Conservation (phyloP, 2,797 vertebrate genomes). For the Emydoidea blandingii region DNA sequence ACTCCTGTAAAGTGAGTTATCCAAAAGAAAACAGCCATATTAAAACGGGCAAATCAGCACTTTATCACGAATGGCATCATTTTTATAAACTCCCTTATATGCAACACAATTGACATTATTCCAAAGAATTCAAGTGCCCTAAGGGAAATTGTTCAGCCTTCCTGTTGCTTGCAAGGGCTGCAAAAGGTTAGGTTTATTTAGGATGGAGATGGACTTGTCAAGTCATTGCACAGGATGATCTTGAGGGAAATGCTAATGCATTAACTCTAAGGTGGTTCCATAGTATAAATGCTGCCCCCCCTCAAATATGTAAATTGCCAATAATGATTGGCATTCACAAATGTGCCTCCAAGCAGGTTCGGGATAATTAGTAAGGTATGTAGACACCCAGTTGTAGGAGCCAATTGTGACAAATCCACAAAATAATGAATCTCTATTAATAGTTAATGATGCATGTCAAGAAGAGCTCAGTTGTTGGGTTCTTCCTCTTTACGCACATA, state of each 20-base stretch:
- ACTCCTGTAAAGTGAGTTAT: not conserved
- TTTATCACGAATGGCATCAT: slow-evolving; percentile 13
- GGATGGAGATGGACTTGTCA: slow-evolving; percentile 64
- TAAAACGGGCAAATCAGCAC: slow-evolving; percentile 14
- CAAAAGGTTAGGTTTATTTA: slow-evolving; percentile 70
- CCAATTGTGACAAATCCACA: slow-evolving; percentile 75
- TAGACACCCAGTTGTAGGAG: slow-evolving; percentile 74
- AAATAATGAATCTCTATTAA: slow-evolving; percentile 78
- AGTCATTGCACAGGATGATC: slow-evolving; percentile 52
- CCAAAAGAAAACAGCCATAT: not conserved
- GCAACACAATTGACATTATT: slow-evolving; percentile 37
- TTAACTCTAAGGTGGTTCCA: slow-evolving; percentile 56
- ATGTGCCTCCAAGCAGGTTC: slow-evolving; percentile 77
- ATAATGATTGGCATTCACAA: slow-evolving; percentile 78
- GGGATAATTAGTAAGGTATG: slow-evolving; percentile 79
- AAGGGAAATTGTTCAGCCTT: slow-evolving; percentile 65
- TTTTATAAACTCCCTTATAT: slow-evolving; percentile 37
- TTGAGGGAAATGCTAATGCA: slow-evolving; percentile 65
- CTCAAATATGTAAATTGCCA: slow-evolving; percentile 71
- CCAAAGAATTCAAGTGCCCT: slow-evolving; percentile 50
- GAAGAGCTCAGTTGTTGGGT: slow-evolving; percentile 4
- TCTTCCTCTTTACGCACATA: slow-evolving; percentile 48
- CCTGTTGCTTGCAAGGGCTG: slow-evolving; percentile 51
- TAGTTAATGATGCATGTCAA: slow-evolving; percentile 74
- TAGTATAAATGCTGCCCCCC: slow-evolving; percentile 49